Conservation (phyloP, 23 tunicate genomes). For the Botrylloides violaceus region DNA sequence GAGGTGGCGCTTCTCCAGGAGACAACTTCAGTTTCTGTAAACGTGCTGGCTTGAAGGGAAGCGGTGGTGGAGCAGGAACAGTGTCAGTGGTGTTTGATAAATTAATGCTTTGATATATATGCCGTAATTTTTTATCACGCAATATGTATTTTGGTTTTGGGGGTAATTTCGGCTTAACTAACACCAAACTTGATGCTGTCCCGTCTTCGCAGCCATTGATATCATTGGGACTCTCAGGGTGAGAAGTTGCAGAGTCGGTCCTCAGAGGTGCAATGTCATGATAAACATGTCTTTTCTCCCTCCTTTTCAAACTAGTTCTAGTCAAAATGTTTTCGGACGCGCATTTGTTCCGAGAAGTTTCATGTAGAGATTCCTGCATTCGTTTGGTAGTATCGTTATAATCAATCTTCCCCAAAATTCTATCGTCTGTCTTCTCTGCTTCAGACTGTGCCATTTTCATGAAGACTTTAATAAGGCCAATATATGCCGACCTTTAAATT, state of each 20-base stretch:
- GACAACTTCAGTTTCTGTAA: conserved; percentile 6
- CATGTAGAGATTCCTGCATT: no score
- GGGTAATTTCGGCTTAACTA: conserved; percentile 16
- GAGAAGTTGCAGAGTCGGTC: neutral
- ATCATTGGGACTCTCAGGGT: neutral
- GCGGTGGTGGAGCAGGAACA: conserved; percentile 24
- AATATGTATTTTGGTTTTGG: conserved; percentile 29
- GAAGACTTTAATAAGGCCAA: no score
- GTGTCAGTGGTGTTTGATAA: neutral
- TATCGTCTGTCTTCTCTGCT: no score
- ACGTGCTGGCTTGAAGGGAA: conserved; percentile 75
- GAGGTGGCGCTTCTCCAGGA: conserved; percentile 27
- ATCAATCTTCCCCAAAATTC: no score
- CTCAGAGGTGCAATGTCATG: conserved; percentile 16
- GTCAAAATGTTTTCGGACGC: no score
- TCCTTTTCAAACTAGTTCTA: no score
- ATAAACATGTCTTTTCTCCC: conserved; percentile 14
- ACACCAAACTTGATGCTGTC: neutral
- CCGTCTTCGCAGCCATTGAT: neutral
- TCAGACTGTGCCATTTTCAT: no score
- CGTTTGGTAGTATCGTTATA: no score
- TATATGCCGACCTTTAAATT: no score
- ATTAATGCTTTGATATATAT: conserved; percentile 36
- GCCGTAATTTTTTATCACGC: conserved; percentile 31
- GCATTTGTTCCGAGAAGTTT: no score